Conservation (phyloP, 2,797 vertebrate species). For the Lagorchestes hirsutus region DNA sequence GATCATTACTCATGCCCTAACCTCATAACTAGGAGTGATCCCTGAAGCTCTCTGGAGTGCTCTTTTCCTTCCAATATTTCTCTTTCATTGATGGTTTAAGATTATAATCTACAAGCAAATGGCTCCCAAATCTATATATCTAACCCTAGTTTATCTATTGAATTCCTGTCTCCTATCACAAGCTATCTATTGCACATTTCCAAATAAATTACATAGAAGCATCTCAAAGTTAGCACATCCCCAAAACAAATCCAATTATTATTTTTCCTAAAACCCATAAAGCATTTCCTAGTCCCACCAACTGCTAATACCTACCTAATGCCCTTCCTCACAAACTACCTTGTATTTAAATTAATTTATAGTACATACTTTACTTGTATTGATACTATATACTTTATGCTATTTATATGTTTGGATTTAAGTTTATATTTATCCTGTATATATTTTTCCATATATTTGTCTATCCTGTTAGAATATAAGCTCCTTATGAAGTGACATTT, state of each 20-base stretch:
- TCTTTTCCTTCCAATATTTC: neutral
- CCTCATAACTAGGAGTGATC: neutral
- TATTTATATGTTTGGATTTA: neutral
- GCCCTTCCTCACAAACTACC: neutral
- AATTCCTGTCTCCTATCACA: neutral
- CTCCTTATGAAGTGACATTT: neutral
- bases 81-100: neutral
- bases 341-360: neutral
- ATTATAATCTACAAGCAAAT: neutral
- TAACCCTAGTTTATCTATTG: neutral
- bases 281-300: neutral
- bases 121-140: neutral
- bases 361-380: neutral
- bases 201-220: neutral
- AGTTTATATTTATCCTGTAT: neutral
- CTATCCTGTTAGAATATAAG: neutral
- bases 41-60: neutral
- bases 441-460: neutral
- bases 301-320: neutral
- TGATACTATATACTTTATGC: neutral
- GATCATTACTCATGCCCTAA: neutral
- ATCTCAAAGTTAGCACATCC: neutral
- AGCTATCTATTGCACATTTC: neutral
- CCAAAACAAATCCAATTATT: neutral
- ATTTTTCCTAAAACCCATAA: neutral